A percentile compares a stretch with the other conserved stretches of the same genome.
Evolutionary conservation across 1,140 invertebrate genomes (phyloP).

Genomic region (Episyrphus balteatus): DNA sequence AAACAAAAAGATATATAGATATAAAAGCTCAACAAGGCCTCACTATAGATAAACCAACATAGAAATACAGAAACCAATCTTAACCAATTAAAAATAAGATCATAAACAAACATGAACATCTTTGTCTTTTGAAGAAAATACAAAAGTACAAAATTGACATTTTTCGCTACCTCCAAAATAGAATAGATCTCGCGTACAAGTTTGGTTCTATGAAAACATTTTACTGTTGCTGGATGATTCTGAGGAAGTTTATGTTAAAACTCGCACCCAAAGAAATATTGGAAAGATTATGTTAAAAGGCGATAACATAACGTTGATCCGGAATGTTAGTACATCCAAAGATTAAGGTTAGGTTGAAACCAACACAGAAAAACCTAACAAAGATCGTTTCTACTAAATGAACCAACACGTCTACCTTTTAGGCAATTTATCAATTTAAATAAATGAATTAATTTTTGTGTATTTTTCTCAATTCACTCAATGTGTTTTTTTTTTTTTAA

Average conservation of each 20-base stretch:
- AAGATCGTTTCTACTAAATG: too few species aligned
- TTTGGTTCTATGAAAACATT: slow-evolving; percentile 99
- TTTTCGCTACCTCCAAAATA: slow-evolving; percentile 85
- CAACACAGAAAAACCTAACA: too few species aligned
- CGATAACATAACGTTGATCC: slow-evolving; percentile 95
- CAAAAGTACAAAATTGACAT: slow-evolving; percentile 97
- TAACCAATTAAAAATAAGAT: too few species aligned
- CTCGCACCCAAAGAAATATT: slow-evolving; percentile 69
- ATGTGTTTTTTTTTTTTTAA: background rate
- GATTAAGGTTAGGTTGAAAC: slow-evolving; percentile 15
- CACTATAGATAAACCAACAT: too few species aligned
- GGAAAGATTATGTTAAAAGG: slow-evolving; percentile 84
- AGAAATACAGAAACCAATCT: too few species aligned
- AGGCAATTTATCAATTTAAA: background rate
- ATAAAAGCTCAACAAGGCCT: too few species aligned
- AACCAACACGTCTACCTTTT: background rate
- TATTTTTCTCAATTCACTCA: background rate
- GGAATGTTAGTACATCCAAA: slow-evolving; percentile 57
- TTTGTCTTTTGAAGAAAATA: slow-evolving; percentile 86
- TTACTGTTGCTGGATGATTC: slow-evolving; percentile 97
- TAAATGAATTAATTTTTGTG: too few species aligned
- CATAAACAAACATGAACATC: too few species aligned
- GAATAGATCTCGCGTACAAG: slow-evolving; percentile 91
- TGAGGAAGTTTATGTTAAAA: slow-evolving; percentile 89
- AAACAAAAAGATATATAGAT: too few species aligned